These are phyloP conservation scores for Corythornis cristatus DNA, from an alignment of 2,113 vertebrate genomes.

Conservation along the genomic window DNA sequence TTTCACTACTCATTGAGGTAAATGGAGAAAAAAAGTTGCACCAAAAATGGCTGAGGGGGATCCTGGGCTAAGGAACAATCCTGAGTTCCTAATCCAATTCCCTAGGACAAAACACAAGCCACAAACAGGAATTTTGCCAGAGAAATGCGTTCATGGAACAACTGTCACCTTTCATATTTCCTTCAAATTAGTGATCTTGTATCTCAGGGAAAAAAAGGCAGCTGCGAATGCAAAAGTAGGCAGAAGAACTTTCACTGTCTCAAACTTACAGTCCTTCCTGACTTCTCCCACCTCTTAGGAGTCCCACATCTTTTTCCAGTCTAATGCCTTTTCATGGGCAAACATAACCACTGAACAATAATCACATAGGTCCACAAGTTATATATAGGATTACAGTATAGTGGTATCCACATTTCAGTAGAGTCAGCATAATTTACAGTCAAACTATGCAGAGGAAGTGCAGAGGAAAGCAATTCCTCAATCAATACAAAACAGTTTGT, in stretches of 20 bases:
- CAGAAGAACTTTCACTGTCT: neutral
- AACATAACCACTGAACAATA: neutral
- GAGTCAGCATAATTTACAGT: neutral
- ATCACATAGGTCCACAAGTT: neutral
- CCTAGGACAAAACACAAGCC: neutral
- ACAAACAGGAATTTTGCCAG: neutral
- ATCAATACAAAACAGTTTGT: neutral
- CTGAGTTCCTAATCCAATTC: neutral
- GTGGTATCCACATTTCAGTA: neutral
- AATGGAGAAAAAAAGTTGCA: neutral
- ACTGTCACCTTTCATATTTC: neutral
- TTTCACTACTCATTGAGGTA: neutral
- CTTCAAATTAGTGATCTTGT: neutral
- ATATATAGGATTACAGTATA: neutral
- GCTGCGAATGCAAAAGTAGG: neutral
- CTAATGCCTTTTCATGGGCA: neutral
- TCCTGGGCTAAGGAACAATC: neutral
- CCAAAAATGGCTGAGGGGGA: neutral
- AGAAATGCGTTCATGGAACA: neutral
- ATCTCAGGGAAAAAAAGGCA: neutral
- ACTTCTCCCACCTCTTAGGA: neutral
- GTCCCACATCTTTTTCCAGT: neutral
- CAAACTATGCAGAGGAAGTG: neutral
- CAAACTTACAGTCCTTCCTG: neutral
- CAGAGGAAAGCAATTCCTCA: conserved; percentile 4